Conservation (phyloP, 1,140 invertebrate genomes). For the Manduca sexta region DNA sequence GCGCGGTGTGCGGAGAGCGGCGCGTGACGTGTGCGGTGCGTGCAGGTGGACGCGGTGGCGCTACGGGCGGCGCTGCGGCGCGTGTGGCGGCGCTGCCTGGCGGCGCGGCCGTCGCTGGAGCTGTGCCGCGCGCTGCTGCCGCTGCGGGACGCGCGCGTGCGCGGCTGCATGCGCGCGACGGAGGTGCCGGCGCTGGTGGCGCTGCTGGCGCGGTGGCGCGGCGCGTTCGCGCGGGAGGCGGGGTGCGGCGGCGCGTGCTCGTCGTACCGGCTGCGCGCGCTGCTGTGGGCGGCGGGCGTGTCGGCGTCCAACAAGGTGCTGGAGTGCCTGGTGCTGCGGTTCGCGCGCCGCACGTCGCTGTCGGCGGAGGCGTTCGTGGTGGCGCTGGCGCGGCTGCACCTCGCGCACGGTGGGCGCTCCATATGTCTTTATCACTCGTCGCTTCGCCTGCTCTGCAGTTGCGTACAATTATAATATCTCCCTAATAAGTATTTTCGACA, state of each 20-base stretch:
- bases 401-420: slow-evolving; percentile 83
- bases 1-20: background rate
- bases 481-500: too few relatives aligned
- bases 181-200: slow-evolving; percentile 26
- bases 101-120: slow-evolving; percentile 42
- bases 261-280: slow-evolving; percentile 77
- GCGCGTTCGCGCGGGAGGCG: slow-evolving; percentile 72
- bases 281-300: slow-evolving; percentile 81
- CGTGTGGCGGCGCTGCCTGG: background rate
- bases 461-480: too few relatives aligned
- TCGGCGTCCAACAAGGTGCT: slow-evolving; percentile 84
- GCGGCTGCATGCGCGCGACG: slow-evolving; percentile 64
- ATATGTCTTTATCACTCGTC: too few relatives aligned
- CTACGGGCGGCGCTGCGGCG: slow-evolving; percentile 64
- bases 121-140: slow-evolving; percentile 80
- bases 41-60: slow-evolving; percentile 19
- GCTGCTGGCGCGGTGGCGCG: slow-evolving; percentile 37
- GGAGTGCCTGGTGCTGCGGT: slow-evolving; percentile 81
- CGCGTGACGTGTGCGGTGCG: background rate
- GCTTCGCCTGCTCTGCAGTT: background rate
- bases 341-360: slow-evolving; percentile 76
- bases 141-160: slow-evolving; percentile 53
- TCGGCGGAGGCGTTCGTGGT: slow-evolving; percentile 79
- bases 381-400: slow-evolving; percentile 80
- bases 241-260: slow-evolving; percentile 75